Evolutionary conservation across 2,888 invertebrate genomes (phyloP), one percentile per base, ranked within the genome.

Genomic region (Smittia aterrima): DNA sequence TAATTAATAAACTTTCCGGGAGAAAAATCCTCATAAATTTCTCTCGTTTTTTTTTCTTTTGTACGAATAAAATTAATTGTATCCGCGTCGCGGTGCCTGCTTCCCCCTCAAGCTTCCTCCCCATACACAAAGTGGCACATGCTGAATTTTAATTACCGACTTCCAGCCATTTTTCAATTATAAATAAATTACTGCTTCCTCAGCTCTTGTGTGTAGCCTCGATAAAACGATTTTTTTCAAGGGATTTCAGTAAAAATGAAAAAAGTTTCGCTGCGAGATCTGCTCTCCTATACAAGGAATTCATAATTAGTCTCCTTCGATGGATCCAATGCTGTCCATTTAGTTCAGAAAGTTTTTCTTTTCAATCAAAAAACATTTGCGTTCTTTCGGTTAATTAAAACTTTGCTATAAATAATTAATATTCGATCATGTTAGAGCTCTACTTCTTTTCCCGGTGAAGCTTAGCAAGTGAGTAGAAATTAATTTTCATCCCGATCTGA

Each of bases 111-210:
- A 40, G 22, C 18, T 66, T 66, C n/a, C 66, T 13, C 13, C 18
- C 24, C 18, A 41, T 47, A 16, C 47, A n/a, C 47, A 9, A 32
- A 11, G 67, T 18, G 32, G 27, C 67, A 67, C 40, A 40, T 67
- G 67, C 22, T 41, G 67, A 67, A 67, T 67, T 67, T 67, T 67
- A 67, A 67, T 41, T 67, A 41, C 41, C 67, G 9, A 58, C 16
- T 58, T 22, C 13, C n/a, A 16, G n/a, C 18, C 24, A 3, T 58
- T 58, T 58, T 58, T 58, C 22, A 58, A 58, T 58, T 58, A 58
- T 22, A 58, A 58, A 22, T 58, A 58, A 58, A 58, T 58, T 22
- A 58, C 24, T 47, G n/a, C n/a, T 47, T 47, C 11, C 53, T 3
- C 32, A 47, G 47, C 47, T n/a, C n/a, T 47, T 47, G 47, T 47